These are phyloP conservation scores for Diloba caeruleocephala DNA, from an alignment of 2,888 invertebrate genomes.

Conservation along the genomic window DNA sequence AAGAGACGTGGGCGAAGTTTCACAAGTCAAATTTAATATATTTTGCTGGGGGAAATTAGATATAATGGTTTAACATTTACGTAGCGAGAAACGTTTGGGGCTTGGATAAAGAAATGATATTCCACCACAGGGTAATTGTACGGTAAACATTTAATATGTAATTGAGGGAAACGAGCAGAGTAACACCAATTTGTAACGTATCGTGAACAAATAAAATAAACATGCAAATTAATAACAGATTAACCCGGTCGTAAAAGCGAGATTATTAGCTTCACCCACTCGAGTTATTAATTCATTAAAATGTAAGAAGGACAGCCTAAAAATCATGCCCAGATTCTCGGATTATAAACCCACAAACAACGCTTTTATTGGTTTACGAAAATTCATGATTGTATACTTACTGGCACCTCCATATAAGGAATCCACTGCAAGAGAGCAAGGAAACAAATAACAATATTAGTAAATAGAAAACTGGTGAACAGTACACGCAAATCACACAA, in stretches of 20 bases:
- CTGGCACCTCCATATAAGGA: slow-evolving; percentile 93
- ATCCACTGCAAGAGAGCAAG: slow-evolving; percentile 90
- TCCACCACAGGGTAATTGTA: slow-evolving; percentile 50
- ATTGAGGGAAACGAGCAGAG: slow-evolving; percentile 35
- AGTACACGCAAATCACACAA: slow-evolving; percentile 63
- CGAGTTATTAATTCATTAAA: slow-evolving; percentile 30
- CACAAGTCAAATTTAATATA: slow-evolving; percentile 73
- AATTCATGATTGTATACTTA: slow-evolving; percentile 80
- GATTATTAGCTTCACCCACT: slow-evolving; percentile 33
- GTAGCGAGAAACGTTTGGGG: slow-evolving; percentile 53
- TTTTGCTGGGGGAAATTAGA: slow-evolving; percentile 65
- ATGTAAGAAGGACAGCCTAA: slow-evolving; percentile 29
- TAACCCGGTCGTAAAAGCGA: slow-evolving; percentile 28
- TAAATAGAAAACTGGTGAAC: slow-evolving; percentile 51
- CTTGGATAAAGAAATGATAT: slow-evolving; percentile 57
- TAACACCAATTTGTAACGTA: slow-evolving; percentile 30
- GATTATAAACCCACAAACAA: slow-evolving; percentile 49
- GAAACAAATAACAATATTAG: slow-evolving; percentile 80
- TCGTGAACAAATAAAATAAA: slow-evolving; percentile 32
- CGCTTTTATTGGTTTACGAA: slow-evolving; percentile 34
- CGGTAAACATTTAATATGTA: slow-evolving; percentile 43
- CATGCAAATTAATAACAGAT: slow-evolving; percentile 44
- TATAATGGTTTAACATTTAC: slow-evolving; percentile 63
- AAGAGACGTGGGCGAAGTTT: slow-evolving; percentile 54
- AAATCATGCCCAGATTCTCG: slow-evolving; percentile 51